A percentile compares a stretch with the other conserved stretches of the same genome.
Conservation (phyloP, 2,888 invertebrate genomes). For the Chromoteleia sp. region DNA sequence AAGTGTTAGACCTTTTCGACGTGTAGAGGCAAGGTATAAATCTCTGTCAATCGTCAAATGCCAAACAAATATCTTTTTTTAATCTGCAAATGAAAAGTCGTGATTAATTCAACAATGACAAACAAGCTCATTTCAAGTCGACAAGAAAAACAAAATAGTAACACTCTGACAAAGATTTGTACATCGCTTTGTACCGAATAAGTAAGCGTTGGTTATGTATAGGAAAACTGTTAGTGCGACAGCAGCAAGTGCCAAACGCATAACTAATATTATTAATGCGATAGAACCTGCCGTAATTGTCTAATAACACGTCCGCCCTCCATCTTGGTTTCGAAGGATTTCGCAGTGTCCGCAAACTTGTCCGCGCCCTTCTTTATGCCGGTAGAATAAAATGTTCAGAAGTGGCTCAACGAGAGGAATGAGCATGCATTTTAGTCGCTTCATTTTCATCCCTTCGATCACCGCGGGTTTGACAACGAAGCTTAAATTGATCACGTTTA, state of each 20-base stretch:
- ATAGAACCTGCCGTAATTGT: conserved; percentile 36
- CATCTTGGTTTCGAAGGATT: conserved; percentile 2
- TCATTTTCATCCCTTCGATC: conserved; percentile 73
- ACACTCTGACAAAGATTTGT: conserved; percentile 65
- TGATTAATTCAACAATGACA: conserved; percentile 32
- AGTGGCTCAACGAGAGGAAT: conserved; percentile 70
- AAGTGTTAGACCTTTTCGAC: conserved; percentile 69
- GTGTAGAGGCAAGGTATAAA: conserved; percentile 63
- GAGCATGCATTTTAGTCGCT: conserved; percentile 79
- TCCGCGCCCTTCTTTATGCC: conserved; percentile 18
- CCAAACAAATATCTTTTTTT: conserved; percentile 54
- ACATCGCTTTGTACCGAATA: conserved; percentile 53
- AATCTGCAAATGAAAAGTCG: conserved; percentile 55
- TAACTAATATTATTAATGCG: conserved; percentile 58
- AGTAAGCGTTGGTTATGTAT: conserved; percentile 68
- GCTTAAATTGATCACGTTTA: conserved; percentile 45
- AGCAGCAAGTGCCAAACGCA: conserved; percentile 66
- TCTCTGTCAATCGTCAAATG: conserved; percentile 65
- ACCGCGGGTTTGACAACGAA: conserved; percentile 36
- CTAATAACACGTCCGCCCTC: not conserved
- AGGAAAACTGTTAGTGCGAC: conserved; percentile 67
- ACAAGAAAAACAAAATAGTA: conserved; percentile 11
- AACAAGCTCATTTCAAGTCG: conserved; percentile 1
- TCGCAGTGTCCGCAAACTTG: not conserved
- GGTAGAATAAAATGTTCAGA: conserved; percentile 37